A percentile compares a stretch with the other conserved stretches of the same genome.
These are phyloP conservation scores for Campylorhamphus procurvoides DNA, from an alignment of 2,113 vertebrate species.

Conservation along the genomic window DNA sequence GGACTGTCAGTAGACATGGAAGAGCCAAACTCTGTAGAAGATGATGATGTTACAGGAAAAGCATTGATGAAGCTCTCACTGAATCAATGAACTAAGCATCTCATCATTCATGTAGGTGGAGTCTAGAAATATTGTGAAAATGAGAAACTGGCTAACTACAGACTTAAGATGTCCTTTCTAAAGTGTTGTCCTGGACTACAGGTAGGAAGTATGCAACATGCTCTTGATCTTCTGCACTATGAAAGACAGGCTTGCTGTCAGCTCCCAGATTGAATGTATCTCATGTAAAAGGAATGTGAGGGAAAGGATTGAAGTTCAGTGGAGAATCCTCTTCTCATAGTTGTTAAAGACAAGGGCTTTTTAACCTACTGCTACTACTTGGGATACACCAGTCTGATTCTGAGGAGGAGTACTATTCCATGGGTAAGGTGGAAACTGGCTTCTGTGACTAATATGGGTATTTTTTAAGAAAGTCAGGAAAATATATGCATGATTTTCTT, in stretches of 20 bases:
- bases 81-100: neutral
- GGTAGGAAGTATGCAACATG: neutral
- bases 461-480: neutral
- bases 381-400: neutral
- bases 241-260: neutral
- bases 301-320: neutral
- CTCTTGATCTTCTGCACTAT: neutral
- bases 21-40: neutral
- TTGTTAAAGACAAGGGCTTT: neutral
- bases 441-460: neutral
- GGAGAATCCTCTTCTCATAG: neutral
- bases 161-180: neutral
- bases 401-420: neutral
- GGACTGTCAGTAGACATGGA: neutral
- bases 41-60: neutral
- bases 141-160: neutral
- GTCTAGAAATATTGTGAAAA: neutral
- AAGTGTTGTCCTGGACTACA: neutral
- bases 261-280: neutral
- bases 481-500: neutral
- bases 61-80: neutral
- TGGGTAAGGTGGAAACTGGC: neutral
- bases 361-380: neutral
- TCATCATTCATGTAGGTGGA: neutral
- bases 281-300: neutral